Percentiles rank a stretch among this genome's conserved stretches.
phyloP scores from a whole-genome alignment of 1,140 invertebrate genomes.

The Parasteatoda tepidariorum region DNA sequence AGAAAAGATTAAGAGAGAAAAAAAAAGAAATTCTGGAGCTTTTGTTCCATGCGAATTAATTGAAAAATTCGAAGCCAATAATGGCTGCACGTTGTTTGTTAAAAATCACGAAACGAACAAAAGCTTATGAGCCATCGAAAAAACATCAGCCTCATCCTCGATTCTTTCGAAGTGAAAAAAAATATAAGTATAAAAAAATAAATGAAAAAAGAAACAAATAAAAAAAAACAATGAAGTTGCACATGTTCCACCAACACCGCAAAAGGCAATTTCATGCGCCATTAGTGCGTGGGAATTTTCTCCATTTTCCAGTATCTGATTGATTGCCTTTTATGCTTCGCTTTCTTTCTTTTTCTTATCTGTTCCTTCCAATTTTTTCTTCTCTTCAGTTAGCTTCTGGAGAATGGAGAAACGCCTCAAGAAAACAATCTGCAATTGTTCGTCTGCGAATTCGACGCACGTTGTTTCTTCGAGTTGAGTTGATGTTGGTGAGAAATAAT shows the following conservation, averaged over 20 bases:
- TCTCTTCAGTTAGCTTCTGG: neutral
- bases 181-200: neutral
- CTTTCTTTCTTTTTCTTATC: constrained; percentile 7
- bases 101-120: constrained; percentile 33
- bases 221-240: constrained; percentile 3
- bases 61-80: constrained; percentile 51
- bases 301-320: constrained; percentile 56
- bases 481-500: neutral
- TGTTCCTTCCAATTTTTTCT: constrained; percentile 26
- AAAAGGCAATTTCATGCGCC: constrained; percentile 57
- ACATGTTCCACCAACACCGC: constrained; percentile 53
- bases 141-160: constrained; percentile 25
- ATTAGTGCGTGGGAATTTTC: constrained; percentile 58
- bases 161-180: neutral
- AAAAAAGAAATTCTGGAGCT: neutral
- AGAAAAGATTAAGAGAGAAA: neutral
- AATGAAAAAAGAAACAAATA: neutral
- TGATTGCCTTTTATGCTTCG: constrained; percentile 53
- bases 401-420: constrained; percentile 11
- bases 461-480: neutral
- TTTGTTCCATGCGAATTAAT: constrained; percentile 30
- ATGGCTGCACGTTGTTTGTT: constrained; percentile 41
- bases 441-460: neutral
- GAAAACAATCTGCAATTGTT: constrained; percentile 29
- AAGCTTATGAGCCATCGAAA: constrained; percentile 42